phyloP scores from a whole-genome alignment of 2,888 invertebrate species.

The Crepidodera aurea region DNA sequence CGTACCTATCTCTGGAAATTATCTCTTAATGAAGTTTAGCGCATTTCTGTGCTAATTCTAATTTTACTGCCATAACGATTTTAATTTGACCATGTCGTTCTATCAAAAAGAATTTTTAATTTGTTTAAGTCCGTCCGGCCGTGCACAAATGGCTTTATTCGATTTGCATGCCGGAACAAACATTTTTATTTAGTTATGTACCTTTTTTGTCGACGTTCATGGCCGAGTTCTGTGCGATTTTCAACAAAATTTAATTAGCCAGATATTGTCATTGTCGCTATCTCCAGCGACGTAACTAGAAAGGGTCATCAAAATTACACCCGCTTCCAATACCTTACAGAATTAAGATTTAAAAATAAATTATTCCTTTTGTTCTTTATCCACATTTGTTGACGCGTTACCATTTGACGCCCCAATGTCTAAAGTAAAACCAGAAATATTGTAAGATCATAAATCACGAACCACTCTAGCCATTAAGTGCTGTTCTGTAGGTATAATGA shows the following conservation, averaged over 20 bases:
- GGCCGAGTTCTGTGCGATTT: conserved; percentile 28
- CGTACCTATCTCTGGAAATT: background rate
- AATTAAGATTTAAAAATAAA: too few relatives aligned
- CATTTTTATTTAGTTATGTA: conserved; percentile 42
- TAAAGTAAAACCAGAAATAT: too few relatives aligned
- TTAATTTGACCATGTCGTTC: conserved; percentile 39
- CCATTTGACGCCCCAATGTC: too few relatives aligned
- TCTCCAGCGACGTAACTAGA: background rate
- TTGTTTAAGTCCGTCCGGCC: conserved; percentile 45
- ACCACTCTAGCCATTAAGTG: too few relatives aligned
- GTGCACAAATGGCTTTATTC: conserved; percentile 44
- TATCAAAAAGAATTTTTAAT: conserved; percentile 51
- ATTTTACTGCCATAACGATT: conserved; percentile 36
- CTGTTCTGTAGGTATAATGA: too few relatives aligned
- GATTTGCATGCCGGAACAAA: conserved; percentile 49
- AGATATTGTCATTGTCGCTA: conserved; percentile 29
- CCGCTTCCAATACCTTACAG: too few relatives aligned
- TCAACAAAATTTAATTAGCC: conserved; percentile 35
- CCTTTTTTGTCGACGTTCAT: conserved; percentile 32
- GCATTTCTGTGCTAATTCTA: conserved; percentile 35
- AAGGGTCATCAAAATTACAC: too few relatives aligned
- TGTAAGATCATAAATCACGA: too few relatives aligned
- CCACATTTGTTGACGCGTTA: too few relatives aligned
- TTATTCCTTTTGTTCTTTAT: too few relatives aligned
- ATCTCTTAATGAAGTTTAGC: conserved; percentile 23